Evolutionary conservation across 2,113 vertebrate species (phyloP).

Genomic region (Oxyura jamaicensis): DNA sequence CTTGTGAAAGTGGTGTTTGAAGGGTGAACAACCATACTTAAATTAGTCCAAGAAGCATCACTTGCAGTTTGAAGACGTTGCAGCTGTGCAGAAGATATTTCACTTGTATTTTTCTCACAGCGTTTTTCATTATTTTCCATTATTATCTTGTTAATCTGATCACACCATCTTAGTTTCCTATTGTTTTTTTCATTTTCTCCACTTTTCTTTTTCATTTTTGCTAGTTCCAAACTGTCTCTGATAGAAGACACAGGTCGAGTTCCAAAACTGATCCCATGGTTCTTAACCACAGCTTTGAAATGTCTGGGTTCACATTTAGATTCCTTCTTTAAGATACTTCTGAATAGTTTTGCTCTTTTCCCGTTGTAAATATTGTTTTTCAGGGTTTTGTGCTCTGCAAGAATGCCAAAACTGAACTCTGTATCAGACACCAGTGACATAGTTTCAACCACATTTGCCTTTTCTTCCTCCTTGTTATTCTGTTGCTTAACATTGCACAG

Average conservation of each 20-base stretch:
- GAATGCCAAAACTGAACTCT: constrained; percentile 6
- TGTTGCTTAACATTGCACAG: constrained; percentile 2
- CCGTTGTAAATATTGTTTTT: constrained; percentile 53
- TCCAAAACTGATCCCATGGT: constrained; percentile 69
- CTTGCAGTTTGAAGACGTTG: constrained; percentile 20
- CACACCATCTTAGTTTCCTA: constrained; percentile 90
- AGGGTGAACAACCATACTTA: constrained; percentile 22
- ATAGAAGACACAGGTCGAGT: constrained; percentile 75
- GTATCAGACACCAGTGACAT: constrained; percentile 1
- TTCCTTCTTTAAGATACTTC: constrained; percentile 90
- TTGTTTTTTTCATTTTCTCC: constrained; percentile 67
- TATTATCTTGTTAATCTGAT: constrained; percentile 75
- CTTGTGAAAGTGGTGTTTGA: constrained; percentile 32
- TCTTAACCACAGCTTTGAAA: constrained; percentile 43
- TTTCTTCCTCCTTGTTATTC: constrained; percentile 12
- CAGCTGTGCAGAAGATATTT: constrained; percentile 16
- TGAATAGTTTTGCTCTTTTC: constrained; percentile 72
- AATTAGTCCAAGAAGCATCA: constrained; percentile 3
- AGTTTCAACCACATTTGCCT: constrained; percentile 24
- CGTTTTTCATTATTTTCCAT: neutral
- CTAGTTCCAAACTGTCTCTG: constrained; percentile 89
- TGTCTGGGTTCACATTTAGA: constrained; percentile 72
- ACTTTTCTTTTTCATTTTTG: constrained; percentile 76
- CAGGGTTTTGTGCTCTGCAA: constrained; percentile 21
- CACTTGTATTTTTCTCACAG: constrained; percentile 14